Percentiles rank a stretch among this genome's conserved stretches.
phyloP scores from a whole-genome alignment of 2,888 invertebrate species.

The Octonoba sinensis region DNA sequence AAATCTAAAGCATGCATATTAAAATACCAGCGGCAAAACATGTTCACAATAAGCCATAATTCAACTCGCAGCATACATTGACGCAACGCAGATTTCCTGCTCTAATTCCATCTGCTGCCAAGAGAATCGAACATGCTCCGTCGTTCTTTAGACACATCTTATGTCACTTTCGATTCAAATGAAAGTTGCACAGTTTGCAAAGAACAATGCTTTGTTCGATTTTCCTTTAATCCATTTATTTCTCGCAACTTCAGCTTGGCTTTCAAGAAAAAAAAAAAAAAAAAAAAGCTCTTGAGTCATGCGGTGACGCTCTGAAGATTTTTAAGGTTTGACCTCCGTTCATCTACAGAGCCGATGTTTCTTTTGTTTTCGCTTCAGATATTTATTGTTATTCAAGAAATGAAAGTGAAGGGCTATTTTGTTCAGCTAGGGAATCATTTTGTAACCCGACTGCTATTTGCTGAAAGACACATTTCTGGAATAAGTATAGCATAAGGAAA shows the following conservation, averaged over 20 bases:
- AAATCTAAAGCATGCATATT: no score
- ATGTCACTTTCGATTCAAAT: constrained; percentile 22
- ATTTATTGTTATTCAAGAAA: constrained; percentile 10
- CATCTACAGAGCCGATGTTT: constrained; percentile 10
- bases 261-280: background rate
- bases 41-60: constrained; percentile 52
- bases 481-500: no score
- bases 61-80: constrained; percentile 33
- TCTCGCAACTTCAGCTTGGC: constrained; percentile 18
- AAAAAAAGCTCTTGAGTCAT: constrained; percentile 27
- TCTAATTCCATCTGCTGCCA: constrained; percentile 57
- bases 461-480: no score
- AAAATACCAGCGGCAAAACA: background rate
- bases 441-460: constrained; percentile 16
- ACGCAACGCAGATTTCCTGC: constrained; percentile 41
- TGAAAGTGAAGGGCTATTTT: constrained; percentile 30
- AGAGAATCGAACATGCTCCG: constrained; percentile 31
- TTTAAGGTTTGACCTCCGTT: constrained; percentile 44
- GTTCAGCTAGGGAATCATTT: constrained; percentile 30
- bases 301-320: constrained; percentile 34
- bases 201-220: constrained; percentile 33
- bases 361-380: constrained; percentile 2
- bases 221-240: constrained; percentile 38
- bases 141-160: constrained; percentile 32
- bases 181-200: constrained; percentile 30